These are phyloP conservation scores for Micrasema minimum DNA, from an alignment of 1,140 invertebrate species.

Conservation along the genomic window DNA sequence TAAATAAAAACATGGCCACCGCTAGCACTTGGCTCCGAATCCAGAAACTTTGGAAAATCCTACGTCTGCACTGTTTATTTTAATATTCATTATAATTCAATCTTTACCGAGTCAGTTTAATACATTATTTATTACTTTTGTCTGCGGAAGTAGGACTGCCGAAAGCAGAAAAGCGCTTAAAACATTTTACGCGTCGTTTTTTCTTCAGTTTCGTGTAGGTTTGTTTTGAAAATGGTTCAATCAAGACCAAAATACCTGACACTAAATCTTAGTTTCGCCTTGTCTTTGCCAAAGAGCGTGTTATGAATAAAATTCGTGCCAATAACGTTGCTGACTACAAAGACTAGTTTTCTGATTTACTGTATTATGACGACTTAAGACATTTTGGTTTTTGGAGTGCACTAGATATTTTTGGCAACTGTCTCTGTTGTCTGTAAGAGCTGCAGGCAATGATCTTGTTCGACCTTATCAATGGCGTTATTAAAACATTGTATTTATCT, in stretches of 20 bases:
- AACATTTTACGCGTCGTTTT: too few relatives aligned
- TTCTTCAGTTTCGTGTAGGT: conserved; percentile 6
- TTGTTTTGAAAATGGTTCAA: not conserved
- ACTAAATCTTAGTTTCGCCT: conserved; percentile 2
- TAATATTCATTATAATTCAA: conserved; percentile 2
- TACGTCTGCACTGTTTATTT: not conserved
- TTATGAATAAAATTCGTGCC: conserved; percentile 15
- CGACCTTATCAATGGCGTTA: conserved; percentile 23
- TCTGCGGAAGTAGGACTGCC: too few relatives aligned
- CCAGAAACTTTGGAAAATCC: conserved; percentile 5
- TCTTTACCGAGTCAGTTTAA: not conserved
- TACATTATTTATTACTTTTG: too few relatives aligned
- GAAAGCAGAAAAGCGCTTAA: too few relatives aligned
- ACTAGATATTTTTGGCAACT: conserved; percentile 14
- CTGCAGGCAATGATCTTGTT: conserved; percentile 30
- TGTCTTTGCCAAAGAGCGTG: conserved; percentile 2
- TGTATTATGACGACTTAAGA: conserved; percentile 2
- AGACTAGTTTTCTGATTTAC: not conserved
- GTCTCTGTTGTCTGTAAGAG: conserved; percentile 6
- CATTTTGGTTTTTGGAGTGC: conserved; percentile 2
- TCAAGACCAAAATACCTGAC: conserved; percentile 15
- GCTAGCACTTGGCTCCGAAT: conserved; percentile 6
- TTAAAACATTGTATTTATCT: not conserved
- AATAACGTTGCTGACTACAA: conserved; percentile 1
- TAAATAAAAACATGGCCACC: not conserved